Evolutionary conservation across 1,140 invertebrate genomes (phyloP).

Genomic region (Trypoxylus dichotomus): DNA sequence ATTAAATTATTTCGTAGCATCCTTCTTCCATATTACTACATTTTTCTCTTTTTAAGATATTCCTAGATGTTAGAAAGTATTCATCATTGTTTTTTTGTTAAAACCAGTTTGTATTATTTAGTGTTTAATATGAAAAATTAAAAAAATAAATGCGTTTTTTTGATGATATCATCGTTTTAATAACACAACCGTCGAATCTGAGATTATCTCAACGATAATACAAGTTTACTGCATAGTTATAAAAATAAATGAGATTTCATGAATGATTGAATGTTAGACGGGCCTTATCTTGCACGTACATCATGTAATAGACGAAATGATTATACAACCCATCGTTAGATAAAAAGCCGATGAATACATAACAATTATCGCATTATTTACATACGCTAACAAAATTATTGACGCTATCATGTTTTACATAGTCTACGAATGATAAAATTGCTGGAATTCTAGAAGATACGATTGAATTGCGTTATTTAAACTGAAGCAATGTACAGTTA

Average conservation of each 20-base stretch:
- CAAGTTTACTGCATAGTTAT: not conserved
- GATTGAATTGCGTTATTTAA: too few relatives aligned
- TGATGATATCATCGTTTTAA: not conserved
- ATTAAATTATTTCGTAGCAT: constrained; percentile 38
- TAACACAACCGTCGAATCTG: not conserved
- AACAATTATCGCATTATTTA: not conserved
- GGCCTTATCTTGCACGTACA: not conserved
- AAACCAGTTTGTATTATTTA: not conserved
- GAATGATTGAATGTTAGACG: not conserved
- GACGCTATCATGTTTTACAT: too few relatives aligned
- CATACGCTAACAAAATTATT: too few relatives aligned
- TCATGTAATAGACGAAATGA: not conserved
- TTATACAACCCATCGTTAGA: not conserved
- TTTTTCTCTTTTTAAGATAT: not conserved
- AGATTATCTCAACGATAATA: not conserved
- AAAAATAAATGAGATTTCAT: not conserved
- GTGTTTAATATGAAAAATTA: not conserved
- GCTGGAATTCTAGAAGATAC: too few relatives aligned
- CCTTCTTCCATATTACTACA: not conserved
- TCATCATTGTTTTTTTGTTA: not conserved
- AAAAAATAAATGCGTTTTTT: not conserved
- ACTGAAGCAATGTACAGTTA: too few relatives aligned
- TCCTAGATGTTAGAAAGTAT: not conserved
- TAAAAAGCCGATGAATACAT: not conserved
- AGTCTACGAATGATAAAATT: too few relatives aligned